Percentiles rank a stretch among this genome's conserved stretches.
These are phyloP conservation scores for Oxyura jamaicensis DNA, from an alignment of 2,113 vertebrate species.

Conservation along the genomic window DNA sequence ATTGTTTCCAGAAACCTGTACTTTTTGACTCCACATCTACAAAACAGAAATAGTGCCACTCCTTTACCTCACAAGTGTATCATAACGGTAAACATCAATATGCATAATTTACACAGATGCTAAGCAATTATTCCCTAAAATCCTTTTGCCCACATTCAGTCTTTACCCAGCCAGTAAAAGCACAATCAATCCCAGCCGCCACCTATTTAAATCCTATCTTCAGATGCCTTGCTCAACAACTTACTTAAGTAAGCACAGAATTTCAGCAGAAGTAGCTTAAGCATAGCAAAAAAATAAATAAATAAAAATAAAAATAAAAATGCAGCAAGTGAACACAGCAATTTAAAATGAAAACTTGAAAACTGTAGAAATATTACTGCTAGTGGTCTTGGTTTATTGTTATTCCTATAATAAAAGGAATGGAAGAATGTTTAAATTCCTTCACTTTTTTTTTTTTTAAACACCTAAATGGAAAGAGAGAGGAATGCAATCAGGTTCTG, in stretches of 20 bases:
- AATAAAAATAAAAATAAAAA: background rate
- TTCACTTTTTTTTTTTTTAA: no score
- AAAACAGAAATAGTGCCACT: background rate
- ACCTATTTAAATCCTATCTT: background rate
- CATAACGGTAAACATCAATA: background rate
- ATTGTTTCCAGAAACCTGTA: background rate
- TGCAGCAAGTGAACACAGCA: background rate
- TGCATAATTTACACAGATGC: background rate
- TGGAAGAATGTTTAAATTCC: background rate
- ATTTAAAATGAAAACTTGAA: background rate
- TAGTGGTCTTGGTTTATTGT: background rate
- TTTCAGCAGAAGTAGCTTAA: background rate
- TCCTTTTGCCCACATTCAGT: background rate
- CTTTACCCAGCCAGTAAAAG: background rate
- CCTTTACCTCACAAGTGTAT: background rate
- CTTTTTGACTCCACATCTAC: background rate
- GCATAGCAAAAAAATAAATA: background rate
- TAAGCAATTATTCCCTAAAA: background rate
- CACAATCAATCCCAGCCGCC: background rate
- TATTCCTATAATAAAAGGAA: background rate
- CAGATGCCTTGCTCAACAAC: background rate
- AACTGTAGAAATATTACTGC: background rate
- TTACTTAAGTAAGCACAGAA: background rate
- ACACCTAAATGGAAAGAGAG: background rate
- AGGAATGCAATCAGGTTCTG: background rate